These are phyloP conservation scores for Lepus timidus DNA, from an alignment of 2,113 vertebrate genomes.

Conservation along the genomic window DNA sequence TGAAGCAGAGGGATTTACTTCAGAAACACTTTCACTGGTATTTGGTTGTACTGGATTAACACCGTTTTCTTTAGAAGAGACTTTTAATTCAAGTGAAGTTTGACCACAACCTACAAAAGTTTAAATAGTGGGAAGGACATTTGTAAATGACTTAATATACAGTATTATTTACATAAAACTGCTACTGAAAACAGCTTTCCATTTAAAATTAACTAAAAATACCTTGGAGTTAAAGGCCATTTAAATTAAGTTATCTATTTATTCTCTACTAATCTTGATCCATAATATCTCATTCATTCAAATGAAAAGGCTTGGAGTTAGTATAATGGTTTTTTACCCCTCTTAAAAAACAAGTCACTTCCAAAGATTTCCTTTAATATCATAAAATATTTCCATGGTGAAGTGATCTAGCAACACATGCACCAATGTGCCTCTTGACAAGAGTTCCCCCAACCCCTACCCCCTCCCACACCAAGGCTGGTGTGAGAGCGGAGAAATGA, in stretches of 20 bases:
- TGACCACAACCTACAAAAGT: constrained; percentile 60
- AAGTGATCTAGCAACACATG: constrained; percentile 92
- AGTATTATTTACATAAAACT: constrained; percentile 42
- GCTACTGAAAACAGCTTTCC: constrained; percentile 52
- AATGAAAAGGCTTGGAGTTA: constrained; percentile 20
- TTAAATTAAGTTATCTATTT: neutral
- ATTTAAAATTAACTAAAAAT: constrained; percentile 67
- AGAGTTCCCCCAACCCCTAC: constrained; percentile 40
- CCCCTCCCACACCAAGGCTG: constrained; percentile 68
- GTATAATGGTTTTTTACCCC: constrained; percentile 76
- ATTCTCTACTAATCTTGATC: neutral
- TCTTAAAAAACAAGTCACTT: constrained; percentile 89
- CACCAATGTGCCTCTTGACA: constrained; percentile 83
- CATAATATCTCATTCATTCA: neutral
- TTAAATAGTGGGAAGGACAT: constrained; percentile 58
- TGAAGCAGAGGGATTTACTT: constrained; percentile 47
- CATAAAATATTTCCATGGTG: constrained; percentile 92
- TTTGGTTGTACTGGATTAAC: constrained; percentile 86
- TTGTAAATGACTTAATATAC: constrained; percentile 44
- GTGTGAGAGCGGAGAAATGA: constrained; percentile 84
- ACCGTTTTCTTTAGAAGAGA: constrained; percentile 77
- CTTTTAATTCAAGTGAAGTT: constrained; percentile 81
- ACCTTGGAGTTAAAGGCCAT: neutral
- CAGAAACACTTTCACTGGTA: constrained; percentile 76
- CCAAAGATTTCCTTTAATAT: constrained; percentile 90